Percentiles rank a stretch among this genome's conserved stretches.
Evolutionary conservation across 2,113 vertebrate genomes (phyloP).

Genomic region (Bombycilla garrulus): DNA sequence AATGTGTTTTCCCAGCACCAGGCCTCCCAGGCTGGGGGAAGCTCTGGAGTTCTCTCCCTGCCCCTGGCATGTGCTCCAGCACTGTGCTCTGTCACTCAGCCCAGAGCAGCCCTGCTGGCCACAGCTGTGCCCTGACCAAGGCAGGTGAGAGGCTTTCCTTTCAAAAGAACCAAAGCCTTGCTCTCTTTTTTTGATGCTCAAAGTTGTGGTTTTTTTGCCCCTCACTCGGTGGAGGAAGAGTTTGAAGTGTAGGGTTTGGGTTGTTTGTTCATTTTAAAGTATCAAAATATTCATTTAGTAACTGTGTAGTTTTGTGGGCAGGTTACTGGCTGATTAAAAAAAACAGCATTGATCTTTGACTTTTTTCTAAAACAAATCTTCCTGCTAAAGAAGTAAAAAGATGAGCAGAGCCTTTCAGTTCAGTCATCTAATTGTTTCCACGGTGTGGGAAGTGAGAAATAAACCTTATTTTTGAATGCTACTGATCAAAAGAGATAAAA

Average conservation of each 20-base stretch:
- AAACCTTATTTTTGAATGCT: not conserved
- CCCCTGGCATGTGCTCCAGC: not conserved
- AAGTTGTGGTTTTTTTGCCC: no score
- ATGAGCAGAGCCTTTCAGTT: not conserved
- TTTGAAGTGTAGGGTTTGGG: accelerated
- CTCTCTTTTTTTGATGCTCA: not conserved
- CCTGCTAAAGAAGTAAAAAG: not conserved
- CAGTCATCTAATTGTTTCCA: not conserved
- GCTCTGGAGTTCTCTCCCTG: not conserved
- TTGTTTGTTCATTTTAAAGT: not conserved
- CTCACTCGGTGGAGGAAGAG: not conserved
- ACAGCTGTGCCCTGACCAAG: not conserved
- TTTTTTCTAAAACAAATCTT: not conserved
- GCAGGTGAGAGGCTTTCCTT: not conserved
- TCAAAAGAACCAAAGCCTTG: not conserved
- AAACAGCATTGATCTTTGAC: not conserved
- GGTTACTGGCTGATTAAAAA: not conserved
- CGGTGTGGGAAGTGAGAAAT: not conserved
- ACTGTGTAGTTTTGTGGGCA: not conserved
- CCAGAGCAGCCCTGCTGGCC: not conserved
- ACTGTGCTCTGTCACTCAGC: not conserved
- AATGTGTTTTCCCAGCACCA: not conserved
- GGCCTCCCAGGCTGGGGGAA: not conserved
- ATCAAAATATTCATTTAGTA: not conserved
- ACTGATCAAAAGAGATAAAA: not conserved